phyloP scores from a whole-genome alignment of 2,797 vertebrate species.

The Cryptoprocta ferox region DNA sequence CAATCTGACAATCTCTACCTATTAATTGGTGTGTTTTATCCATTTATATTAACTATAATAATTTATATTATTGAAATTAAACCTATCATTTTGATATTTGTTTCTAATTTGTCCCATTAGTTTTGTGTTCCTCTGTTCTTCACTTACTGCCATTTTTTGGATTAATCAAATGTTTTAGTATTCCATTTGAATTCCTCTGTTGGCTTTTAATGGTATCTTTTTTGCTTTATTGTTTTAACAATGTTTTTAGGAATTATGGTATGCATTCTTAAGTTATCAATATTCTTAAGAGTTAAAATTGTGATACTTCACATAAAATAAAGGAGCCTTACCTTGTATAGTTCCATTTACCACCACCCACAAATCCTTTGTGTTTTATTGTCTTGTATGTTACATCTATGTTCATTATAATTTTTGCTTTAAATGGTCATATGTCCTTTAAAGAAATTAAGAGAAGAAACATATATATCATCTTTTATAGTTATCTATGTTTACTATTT shows the following conservation, averaged over 20 bases:
- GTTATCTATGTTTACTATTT: neutral
- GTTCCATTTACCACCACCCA: neutral
- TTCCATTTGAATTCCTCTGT: neutral
- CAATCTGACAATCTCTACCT: neutral
- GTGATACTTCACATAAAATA: neutral
- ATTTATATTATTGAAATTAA: neutral
- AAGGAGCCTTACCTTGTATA: neutral
- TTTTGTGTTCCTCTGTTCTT: neutral
- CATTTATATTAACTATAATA: neutral
- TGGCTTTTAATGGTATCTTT: neutral
- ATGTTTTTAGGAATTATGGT: neutral
- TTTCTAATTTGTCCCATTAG: neutral
- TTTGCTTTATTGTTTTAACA: neutral
- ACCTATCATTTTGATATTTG: neutral
- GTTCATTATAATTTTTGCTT: neutral
- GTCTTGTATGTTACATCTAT: neutral
- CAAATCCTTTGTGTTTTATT: neutral
- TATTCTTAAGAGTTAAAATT: neutral
- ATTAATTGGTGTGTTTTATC: neutral
- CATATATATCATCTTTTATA: neutral
- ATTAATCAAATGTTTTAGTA: neutral
- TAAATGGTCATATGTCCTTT: neutral
- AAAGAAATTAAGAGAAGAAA: neutral
- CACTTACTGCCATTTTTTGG: neutral
- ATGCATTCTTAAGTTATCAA: neutral